phyloP scores from a whole-genome alignment of 2,797 vertebrate species.

The Sebastes oblongus region DNA sequence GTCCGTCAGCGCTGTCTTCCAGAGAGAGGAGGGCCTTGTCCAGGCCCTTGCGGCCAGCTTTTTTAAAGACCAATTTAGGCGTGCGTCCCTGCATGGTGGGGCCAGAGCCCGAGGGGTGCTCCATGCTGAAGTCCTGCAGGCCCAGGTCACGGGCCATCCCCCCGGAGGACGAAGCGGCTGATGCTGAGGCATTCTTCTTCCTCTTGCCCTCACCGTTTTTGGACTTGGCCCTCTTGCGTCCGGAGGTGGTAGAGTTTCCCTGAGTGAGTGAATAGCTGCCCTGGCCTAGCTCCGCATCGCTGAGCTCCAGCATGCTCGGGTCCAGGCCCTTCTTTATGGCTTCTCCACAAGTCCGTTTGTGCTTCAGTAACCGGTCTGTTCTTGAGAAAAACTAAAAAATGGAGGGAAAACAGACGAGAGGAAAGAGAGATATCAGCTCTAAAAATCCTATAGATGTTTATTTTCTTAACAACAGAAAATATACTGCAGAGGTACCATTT shows the following conservation, averaged over 20 bases:
- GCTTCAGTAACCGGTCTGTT: slow-evolving; percentile 99
- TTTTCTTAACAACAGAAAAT: neutral
- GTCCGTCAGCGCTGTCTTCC: slow-evolving; percentile 82
- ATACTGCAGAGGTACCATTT: neutral
- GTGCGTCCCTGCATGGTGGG: slow-evolving; percentile 86
- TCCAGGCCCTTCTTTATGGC: slow-evolving; percentile 96
- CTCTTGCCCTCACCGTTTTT: slow-evolving; percentile 91
- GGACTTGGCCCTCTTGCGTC: slow-evolving; percentile 93
- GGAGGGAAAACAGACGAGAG: neutral
- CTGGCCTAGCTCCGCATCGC: slow-evolving; percentile 88
- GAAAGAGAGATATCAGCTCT: neutral
- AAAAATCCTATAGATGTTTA: neutral
- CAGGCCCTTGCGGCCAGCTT: slow-evolving; percentile 88
- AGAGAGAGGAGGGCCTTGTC: slow-evolving; percentile 91
- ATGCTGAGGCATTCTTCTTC: slow-evolving; percentile 83
- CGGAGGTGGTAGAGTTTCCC: slow-evolving; percentile 92
- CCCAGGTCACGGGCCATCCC: slow-evolving; percentile 83
- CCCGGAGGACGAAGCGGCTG: slow-evolving; percentile 67
- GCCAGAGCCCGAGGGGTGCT: slow-evolving; percentile 84
- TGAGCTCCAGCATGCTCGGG: slow-evolving; percentile 89
- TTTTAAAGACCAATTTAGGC: slow-evolving; percentile 95
- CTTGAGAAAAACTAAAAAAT: slow-evolving; percentile 93
- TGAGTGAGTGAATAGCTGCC: slow-evolving; percentile 91
- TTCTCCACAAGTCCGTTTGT: slow-evolving; percentile 99
- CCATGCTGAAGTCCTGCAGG: slow-evolving; percentile 90